Evolutionary conservation across 2,113 vertebrate species (phyloP).

Genomic region (Sylvilagus bachmani): DNA sequence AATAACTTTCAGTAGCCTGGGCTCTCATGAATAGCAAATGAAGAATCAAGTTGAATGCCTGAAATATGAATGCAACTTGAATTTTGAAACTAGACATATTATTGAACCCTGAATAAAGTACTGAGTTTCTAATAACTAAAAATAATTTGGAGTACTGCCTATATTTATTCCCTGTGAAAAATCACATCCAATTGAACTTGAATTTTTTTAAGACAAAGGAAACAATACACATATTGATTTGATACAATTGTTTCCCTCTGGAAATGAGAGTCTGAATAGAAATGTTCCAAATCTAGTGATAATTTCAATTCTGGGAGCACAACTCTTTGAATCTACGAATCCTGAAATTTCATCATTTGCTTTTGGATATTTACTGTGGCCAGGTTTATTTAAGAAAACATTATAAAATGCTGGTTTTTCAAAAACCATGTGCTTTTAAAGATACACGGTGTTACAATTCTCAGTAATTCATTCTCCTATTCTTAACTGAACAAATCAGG

Average conservation of each 20-base stretch:
- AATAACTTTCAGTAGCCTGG: slow-evolving; percentile 12
- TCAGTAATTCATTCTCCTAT: not conserved
- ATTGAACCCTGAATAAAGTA: not conserved
- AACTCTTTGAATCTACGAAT: not conserved
- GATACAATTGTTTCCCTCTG: not conserved
- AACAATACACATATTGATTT: not conserved
- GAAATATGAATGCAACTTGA: slow-evolving; percentile 27
- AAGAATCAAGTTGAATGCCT: slow-evolving; percentile 6
- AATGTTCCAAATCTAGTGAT: not conserved
- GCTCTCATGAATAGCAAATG: slow-evolving; percentile 47
- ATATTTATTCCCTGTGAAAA: slow-evolving; percentile 30
- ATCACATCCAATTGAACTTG: not conserved
- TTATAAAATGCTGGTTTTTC: not conserved
- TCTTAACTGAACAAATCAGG: not conserved
- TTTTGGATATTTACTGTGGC: not conserved
- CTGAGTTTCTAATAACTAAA: slow-evolving; percentile 7
- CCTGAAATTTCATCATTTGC: not conserved
- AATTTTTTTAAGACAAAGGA: slow-evolving; percentile 17
- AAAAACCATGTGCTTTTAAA: not conserved
- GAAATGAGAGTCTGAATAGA: not conserved
- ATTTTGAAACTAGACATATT: not conserved
- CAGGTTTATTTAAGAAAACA: not conserved
- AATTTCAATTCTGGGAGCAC: not conserved
- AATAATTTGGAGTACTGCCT: not conserved
- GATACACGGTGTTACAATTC: not conserved